Conservation (phyloP, 2,797 vertebrate genomes). For the Glossophaga mutica region DNA sequence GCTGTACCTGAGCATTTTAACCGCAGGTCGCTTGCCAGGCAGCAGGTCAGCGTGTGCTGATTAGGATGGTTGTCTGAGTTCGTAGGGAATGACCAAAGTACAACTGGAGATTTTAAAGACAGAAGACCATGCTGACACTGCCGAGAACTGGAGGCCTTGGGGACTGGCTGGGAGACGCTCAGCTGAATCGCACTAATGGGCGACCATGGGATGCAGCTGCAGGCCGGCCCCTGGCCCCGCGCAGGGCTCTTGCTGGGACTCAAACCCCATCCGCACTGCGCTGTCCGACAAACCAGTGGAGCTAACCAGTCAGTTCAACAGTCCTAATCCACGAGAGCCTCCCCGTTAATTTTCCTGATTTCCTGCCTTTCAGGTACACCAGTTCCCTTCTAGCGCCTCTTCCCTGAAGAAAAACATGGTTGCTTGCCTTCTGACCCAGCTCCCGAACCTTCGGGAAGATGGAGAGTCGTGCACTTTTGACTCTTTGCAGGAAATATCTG, state of each 20-base stretch:
- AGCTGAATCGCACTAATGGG: background rate
- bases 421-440: background rate
- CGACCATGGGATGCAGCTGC: rapidly evolving
- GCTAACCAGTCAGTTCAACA: background rate
- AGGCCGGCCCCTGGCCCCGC: rapidly evolving
- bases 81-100: background rate
- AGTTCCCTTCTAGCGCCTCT: background rate
- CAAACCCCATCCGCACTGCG: rapidly evolving
- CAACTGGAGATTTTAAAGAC: background rate
- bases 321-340: rapidly evolving
- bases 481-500: background rate
- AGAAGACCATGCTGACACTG: background rate
- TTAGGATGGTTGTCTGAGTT: slow-evolving; percentile 7
- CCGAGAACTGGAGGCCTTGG: background rate
- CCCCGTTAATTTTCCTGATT: too few species aligned
- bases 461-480: background rate
- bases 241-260: too few species aligned
- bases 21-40: background rate
- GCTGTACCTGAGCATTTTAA: background rate
- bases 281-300: background rate
- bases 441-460: background rate
- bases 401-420: background rate
- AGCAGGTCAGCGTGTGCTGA: background rate
- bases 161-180: background rate
- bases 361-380: rapidly evolving